Evolutionary conservation across 2,797 vertebrate species (phyloP), one percentile per base, ranked within the genome.

Genomic region (Sebastes alutus): DNA sequence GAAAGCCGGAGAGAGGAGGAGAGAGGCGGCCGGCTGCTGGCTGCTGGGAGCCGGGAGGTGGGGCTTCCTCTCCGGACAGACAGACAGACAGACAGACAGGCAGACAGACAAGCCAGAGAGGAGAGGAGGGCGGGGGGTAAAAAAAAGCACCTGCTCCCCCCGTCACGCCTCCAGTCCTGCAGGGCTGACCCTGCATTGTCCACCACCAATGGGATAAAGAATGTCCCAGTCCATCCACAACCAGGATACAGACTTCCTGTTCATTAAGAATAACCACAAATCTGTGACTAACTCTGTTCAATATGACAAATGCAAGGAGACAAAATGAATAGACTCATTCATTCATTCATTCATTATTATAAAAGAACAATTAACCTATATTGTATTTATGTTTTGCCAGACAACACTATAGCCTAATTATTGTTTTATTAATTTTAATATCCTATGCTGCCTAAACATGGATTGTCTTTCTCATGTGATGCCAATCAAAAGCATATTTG

Each of bases 111-210:
- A 66, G 86, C 82, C 72, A 14, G 59, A 52, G 72, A 87, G 86
- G 84, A 42, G 38, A 42, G 38, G 38, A 42, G 38, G 86, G 85
- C 61, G 84, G 87, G 78, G 88, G 84, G 52, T 86, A 81, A 75
- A 46, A 81, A 46, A 46, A 89, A 91, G 94, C 96, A 96, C 96
- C 96, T 96, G 95, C 96, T 95, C 83, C 38, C 80, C 27, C 42
- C 62, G 86, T 85, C 93, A 94, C 93, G 92, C 94, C 94, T 86
- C 87, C 80, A 68, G 80, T 78, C 72, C 87, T 42, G 77, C 77
- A 86, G 87, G 76, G 83, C 85, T 90, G 92, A 92, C 90, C 91
- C 84, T 79, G 74, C 88, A 89, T 89, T 93, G 89, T 88, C 85
- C 85, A 70, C 60, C 66, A 42, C 38, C 71, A 73, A 75, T 73